A percentile compares a stretch with the other conserved stretches of the same genome.
phyloP scores from a whole-genome alignment of 2,888 invertebrate genomes.

The Allacma fusca region DNA sequence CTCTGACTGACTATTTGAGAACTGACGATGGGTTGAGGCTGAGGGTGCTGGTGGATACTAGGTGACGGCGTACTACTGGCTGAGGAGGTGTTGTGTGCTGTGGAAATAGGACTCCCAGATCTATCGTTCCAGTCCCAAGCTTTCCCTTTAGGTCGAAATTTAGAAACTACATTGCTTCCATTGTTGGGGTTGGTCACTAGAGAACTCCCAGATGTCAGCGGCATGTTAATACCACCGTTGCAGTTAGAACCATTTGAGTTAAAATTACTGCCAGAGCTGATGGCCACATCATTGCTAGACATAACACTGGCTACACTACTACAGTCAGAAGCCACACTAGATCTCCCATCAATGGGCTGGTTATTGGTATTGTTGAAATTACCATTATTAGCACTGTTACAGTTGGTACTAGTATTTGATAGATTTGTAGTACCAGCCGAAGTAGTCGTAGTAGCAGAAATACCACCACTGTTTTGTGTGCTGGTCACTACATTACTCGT shows the following conservation, averaged over 20 bases:
- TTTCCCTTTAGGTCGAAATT: constrained; percentile 58
- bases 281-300: constrained; percentile 4
- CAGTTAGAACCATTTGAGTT: neutral
- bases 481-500: neutral
- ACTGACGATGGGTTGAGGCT: neutral
- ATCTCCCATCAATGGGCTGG: constrained; percentile 52
- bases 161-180: constrained; percentile 35
- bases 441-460: neutral
- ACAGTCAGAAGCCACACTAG: constrained; percentile 60
- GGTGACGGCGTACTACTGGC: constrained; percentile 53
- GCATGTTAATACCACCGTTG: neutral
- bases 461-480: neutral
- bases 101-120: constrained; percentile 23
- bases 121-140: constrained; percentile 52
- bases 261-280: neutral
- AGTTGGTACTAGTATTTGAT: neutral
- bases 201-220: neutral
- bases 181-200: neutral
- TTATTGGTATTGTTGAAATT: neutral
- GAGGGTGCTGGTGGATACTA: constrained; percentile 23
- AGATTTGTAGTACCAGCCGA: neutral
- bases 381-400: neutral
- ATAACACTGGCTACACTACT: constrained; percentile 44
- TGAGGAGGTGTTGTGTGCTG: constrained; percentile 33
- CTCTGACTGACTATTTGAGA: neutral